Evolutionary conservation across 1,140 invertebrate genomes (phyloP).

Genomic region (Pseudachorutes palmiensis): DNA sequence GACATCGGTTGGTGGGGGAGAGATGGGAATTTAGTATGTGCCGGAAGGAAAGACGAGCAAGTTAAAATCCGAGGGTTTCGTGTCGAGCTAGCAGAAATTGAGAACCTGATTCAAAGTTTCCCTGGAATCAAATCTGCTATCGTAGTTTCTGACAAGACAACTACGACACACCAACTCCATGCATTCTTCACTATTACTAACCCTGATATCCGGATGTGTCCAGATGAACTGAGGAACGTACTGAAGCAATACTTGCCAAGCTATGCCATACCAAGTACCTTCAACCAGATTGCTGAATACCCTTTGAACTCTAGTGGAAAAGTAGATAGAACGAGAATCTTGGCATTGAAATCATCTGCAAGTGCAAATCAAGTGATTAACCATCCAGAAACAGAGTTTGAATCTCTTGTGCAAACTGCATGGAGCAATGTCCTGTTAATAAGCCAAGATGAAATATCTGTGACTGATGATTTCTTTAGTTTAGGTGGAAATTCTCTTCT

Average conservation of each 20-base stretch:
- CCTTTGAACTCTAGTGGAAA: constrained; percentile 14
- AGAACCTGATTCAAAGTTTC: background rate
- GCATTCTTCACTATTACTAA: background rate
- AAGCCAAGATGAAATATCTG: background rate
- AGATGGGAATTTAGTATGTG: constrained; percentile 5
- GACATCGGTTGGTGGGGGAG: constrained; percentile 1
- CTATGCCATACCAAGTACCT: background rate
- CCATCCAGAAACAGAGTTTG: background rate
- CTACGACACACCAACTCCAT: background rate
- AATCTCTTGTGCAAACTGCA: background rate
- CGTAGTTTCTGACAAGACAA: background rate
- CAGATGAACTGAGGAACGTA: background rate
- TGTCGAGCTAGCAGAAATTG: constrained; percentile 16
- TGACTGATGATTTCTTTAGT: constrained; percentile 1
- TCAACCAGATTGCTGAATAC: background rate
- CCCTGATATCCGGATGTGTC: background rate
- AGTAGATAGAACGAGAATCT: background rate
- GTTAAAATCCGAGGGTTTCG: constrained; percentile 19
- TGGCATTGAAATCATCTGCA: background rate
- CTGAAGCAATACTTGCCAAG: background rate
- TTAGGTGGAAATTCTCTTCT: constrained; percentile 8
- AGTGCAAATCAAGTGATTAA: background rate
- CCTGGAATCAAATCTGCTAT: background rate
- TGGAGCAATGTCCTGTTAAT: background rate
- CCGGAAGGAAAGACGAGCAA: constrained; percentile 13